These are phyloP conservation scores for Mus minutoides DNA, from an alignment of 2,797 vertebrate species.

Conservation along the genomic window DNA sequence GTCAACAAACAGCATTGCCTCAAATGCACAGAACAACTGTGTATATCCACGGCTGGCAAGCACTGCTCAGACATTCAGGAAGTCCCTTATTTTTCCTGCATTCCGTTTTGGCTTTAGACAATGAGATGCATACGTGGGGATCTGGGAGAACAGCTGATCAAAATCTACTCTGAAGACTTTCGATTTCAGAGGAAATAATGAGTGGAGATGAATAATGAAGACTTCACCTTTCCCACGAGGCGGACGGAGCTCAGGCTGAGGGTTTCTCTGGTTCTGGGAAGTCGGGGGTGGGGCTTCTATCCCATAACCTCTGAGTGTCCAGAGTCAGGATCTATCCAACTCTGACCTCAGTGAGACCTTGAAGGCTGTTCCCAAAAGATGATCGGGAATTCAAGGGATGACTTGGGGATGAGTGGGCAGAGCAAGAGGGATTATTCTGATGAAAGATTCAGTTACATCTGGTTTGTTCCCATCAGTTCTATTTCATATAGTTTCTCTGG, in stretches of 20 bases:
- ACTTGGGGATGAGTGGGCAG: conserved; percentile 19
- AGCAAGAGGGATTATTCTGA: conserved; percentile 60
- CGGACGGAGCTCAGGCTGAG: not conserved
- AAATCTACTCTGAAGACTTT: conserved; percentile 18
- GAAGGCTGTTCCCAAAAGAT: conserved; percentile 34
- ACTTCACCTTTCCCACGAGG: not conserved
- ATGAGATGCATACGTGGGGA: not conserved
- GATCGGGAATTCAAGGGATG: not conserved
- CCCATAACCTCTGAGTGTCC: not conserved
- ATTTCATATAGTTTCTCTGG: conserved; percentile 35
- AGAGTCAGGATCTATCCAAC: conserved; percentile 31
- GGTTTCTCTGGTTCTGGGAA: not conserved
- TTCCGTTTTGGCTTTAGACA: conserved; percentile 38
- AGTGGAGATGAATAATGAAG: conserved; percentile 53
- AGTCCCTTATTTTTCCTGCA: not conserved
- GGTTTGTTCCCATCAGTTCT: conserved; percentile 27
- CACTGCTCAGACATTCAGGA: not conserved
- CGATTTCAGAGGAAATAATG: not conserved
- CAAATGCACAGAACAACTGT: not conserved
- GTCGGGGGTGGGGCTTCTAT: not conserved
- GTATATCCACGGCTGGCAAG: not conserved
- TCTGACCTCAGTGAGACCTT: conserved; percentile 38
- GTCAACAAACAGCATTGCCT: accelerated
- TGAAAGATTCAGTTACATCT: conserved; percentile 59
- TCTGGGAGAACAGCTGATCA: not conserved